Conservation (phyloP, 2,113 vertebrate genomes). For the Taxidea taxus region DNA sequence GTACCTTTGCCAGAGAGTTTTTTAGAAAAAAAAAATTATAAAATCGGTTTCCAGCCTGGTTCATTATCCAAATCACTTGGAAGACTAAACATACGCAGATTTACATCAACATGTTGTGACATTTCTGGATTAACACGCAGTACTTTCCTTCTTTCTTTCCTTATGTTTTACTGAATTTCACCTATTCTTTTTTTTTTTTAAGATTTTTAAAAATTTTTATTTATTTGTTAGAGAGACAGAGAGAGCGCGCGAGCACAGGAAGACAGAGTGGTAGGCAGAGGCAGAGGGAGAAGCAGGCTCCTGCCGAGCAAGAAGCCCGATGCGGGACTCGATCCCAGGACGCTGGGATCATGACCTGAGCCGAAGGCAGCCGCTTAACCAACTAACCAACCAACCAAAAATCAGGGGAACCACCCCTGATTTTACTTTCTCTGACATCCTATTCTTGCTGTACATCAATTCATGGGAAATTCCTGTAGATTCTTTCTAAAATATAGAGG, state of each 20-base stretch:
- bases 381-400: no score
- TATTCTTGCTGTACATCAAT: not conserved
- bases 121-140: not conserved
- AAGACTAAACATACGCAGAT: not conserved
- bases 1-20: not conserved
- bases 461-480: not conserved
- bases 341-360: no score
- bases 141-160: not conserved
- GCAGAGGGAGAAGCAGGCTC: no score
- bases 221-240: no score
- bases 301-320: no score
- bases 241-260: no score
- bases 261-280: no score
- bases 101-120: not conserved
- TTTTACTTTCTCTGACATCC: not conserved
- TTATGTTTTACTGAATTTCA: not conserved
- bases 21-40: slow-evolving; percentile 6
- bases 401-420: not conserved
- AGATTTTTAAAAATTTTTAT: no score
- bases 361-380: no score
- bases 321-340: no score
- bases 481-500: not conserved
- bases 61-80: not conserved
- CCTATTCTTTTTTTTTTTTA: no score
- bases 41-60: not conserved